Evolutionary conservation across 2,113 vertebrate species (phyloP).

Genomic region (Cottus gobio): DNA sequence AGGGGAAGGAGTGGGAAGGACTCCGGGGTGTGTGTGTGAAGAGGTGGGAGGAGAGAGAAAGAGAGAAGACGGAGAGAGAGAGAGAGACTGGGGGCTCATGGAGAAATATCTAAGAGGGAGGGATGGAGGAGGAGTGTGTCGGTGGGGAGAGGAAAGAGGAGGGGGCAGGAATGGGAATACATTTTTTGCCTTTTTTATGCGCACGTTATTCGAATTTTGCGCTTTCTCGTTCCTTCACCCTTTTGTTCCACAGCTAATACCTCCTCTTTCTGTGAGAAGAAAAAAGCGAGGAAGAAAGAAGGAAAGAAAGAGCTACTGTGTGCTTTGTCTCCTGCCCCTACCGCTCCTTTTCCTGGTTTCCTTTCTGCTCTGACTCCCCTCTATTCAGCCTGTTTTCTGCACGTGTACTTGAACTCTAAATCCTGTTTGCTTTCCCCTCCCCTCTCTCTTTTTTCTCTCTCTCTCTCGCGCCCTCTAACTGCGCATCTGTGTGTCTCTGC

Average conservation of each 20-base stretch:
- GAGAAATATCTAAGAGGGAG: slow-evolving; percentile 79
- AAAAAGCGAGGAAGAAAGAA: slow-evolving; percentile 44
- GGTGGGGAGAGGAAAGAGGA: slow-evolving; percentile 70
- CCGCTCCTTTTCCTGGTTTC: slow-evolving; percentile 75
- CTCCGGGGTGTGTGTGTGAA: slow-evolving; percentile 70
- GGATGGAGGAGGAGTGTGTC: slow-evolving; percentile 81
- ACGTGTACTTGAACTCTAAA: slow-evolving; percentile 86
- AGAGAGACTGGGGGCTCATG: slow-evolving; percentile 66
- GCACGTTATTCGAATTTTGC: slow-evolving; percentile 63
- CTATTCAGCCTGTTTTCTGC: slow-evolving; percentile 82
- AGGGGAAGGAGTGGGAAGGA: slow-evolving; percentile 77
- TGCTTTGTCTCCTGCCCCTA: slow-evolving; percentile 67
- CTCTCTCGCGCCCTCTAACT: slow-evolving; percentile 43
- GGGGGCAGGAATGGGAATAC: slow-evolving; percentile 75
- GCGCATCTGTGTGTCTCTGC: slow-evolving; percentile 66
- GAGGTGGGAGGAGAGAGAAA: slow-evolving; percentile 80
- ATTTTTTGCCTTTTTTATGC: slow-evolving; percentile 49
- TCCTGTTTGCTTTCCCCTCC: slow-evolving; percentile 79
- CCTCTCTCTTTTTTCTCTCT: slow-evolving; percentile 44
- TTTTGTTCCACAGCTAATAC: slow-evolving; percentile 60
- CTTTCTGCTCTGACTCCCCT: slow-evolving; percentile 71
- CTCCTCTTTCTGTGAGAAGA: slow-evolving; percentile 45
- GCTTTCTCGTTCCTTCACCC: slow-evolving; percentile 47
- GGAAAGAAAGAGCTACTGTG: slow-evolving; percentile 53
- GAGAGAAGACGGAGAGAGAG: slow-evolving; percentile 42